Percentiles rank a stretch among this genome's conserved stretches.
Conservation (phyloP, 2,888 invertebrate genomes). For the Dynastes grantii region DNA sequence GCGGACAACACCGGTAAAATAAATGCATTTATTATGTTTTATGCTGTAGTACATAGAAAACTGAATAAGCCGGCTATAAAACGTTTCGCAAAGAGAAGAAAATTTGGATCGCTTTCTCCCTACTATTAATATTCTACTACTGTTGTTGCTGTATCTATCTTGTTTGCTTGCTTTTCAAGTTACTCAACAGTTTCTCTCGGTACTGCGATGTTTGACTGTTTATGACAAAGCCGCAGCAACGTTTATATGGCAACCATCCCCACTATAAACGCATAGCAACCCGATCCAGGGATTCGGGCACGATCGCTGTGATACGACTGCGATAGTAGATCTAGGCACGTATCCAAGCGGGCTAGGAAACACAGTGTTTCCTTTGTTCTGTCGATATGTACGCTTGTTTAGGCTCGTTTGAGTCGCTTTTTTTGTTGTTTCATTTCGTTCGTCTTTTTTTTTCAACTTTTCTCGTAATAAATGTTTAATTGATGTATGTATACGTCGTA, state of each 20-base stretch:
- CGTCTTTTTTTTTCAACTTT: neutral
- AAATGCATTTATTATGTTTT: neutral
- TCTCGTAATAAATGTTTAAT: slow-evolving; percentile 13
- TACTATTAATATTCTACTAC: neutral
- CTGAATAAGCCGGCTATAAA: neutral
- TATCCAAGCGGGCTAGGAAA: slow-evolving; percentile 3
- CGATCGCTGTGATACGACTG: neutral
- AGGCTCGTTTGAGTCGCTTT: neutral
- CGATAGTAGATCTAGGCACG: slow-evolving; percentile 21
- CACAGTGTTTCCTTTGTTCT: slow-evolving; percentile 31
- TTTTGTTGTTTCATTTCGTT: slow-evolving; percentile 10
- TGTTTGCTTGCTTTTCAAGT: neutral
- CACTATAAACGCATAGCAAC: neutral
- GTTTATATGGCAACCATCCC: slow-evolving; percentile 25
- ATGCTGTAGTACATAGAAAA: neutral
- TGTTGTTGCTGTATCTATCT: neutral
- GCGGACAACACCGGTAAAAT: neutral
- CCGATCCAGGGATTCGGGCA: neutral
- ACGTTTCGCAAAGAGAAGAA: too few species aligned
- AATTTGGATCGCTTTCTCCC: neutral
- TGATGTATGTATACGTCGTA: neutral
- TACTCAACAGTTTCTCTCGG: neutral
- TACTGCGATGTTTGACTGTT: slow-evolving; percentile 15
- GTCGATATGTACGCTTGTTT: slow-evolving; percentile 4
- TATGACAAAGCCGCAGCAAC: neutral